Evolutionary conservation across 2,113 vertebrate species (phyloP).

Genomic region (Petromus typicus): DNA sequence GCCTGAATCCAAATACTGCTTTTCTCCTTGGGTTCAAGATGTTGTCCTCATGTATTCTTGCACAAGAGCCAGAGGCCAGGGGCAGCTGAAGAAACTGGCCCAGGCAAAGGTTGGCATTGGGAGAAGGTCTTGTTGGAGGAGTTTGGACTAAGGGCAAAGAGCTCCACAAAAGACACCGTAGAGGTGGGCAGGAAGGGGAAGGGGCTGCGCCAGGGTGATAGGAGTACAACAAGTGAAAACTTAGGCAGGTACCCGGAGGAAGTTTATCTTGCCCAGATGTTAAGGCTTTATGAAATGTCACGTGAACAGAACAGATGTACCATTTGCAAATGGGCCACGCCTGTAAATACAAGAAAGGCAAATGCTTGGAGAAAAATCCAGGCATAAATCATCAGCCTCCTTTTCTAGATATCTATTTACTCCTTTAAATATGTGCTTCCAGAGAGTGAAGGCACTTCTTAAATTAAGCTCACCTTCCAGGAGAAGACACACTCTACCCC

Average conservation of each 20-base stretch:
- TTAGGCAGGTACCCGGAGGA: conserved; percentile 93
- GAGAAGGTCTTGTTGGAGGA: neutral
- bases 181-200: conserved; percentile 25
- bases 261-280: conserved; percentile 96
- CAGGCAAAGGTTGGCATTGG: neutral
- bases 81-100: neutral
- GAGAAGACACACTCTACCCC: too few species aligned
- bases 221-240: conserved; percentile 90
- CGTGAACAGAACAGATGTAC: conserved; percentile 94
- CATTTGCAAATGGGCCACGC: conserved; percentile 86
- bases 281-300: conserved; percentile 91
- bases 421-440: conserved; percentile 61
- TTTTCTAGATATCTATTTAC: conserved; percentile 61
- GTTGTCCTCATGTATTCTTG: neutral
- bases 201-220: conserved; percentile 60
- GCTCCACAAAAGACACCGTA: neutral
- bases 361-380: conserved; percentile 78
- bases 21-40: neutral
- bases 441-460: neutral
- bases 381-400: conserved; percentile 76
- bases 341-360: conserved; percentile 84
- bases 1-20: neutral
- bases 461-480: neutral
- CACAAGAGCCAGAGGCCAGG: neutral
- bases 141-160: neutral